Conservation (phyloP, 2,113 vertebrate species). For the Anolis sagrei region DNA sequence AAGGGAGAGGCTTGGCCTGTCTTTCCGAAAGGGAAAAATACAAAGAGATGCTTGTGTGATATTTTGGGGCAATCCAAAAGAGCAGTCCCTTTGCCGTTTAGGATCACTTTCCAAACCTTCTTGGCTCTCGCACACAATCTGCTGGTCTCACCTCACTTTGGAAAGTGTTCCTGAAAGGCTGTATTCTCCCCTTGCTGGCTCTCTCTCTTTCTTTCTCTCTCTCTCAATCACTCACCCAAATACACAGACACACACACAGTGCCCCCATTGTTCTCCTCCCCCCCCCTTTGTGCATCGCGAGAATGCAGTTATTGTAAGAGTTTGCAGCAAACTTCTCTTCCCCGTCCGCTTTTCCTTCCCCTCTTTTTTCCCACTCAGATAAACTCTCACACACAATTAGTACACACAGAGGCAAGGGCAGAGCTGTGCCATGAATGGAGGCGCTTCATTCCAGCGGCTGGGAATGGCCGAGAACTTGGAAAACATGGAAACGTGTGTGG, state of each 20-base stretch:
- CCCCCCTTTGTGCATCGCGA: constrained; percentile 23
- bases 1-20: background rate
- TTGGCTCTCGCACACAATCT: background rate
- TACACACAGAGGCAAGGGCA: constrained; percentile 32
- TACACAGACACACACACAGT: constrained; percentile 52
- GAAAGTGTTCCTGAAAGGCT: background rate
- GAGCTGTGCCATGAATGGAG: constrained; percentile 51
- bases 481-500: constrained; percentile 19
- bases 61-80: background rate
- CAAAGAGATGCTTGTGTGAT: background rate
- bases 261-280: constrained; percentile 58
- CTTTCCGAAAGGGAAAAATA: background rate
- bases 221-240: background rate
- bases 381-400: constrained; percentile 67
- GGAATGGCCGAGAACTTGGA: background rate
- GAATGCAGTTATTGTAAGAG: constrained; percentile 65
- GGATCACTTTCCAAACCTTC: background rate
- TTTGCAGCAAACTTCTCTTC: constrained; percentile 29
- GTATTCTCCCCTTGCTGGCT: too few species aligned
- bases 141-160: constrained; percentile 7
- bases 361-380: constrained; percentile 50
- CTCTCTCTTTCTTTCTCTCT: fast-evolving
- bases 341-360: too few species aligned
- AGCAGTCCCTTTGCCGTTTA: background rate
- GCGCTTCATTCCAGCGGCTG: constrained; percentile 43